Evolutionary conservation across 2,113 vertebrate species (phyloP).

Genomic region (Triplophysa dalaica): DNA sequence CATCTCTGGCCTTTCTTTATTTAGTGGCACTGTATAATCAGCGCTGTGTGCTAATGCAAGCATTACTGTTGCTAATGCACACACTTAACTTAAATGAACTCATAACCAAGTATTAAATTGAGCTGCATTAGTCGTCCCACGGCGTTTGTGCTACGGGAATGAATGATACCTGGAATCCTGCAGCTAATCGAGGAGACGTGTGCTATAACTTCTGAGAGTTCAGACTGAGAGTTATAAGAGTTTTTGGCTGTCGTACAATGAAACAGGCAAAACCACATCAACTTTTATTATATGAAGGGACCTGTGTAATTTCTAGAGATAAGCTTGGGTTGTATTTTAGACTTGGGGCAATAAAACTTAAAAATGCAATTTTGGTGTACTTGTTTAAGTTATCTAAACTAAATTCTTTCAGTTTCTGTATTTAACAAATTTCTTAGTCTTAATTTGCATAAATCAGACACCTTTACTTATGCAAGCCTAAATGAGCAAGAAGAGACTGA

Average conservation of each 20-base stretch:
- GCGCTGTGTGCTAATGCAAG: not conserved
- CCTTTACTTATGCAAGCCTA: too few species aligned
- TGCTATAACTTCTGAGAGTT: not conserved
- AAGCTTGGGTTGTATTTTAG: not conserved
- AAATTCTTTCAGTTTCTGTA: too few species aligned
- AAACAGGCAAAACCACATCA: not conserved
- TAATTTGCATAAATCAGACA: too few species aligned
- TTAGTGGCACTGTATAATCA: not conserved
- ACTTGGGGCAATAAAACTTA: not conserved
- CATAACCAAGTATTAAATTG: not conserved
- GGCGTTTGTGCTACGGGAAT: too few species aligned
- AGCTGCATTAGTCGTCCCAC: not conserved
- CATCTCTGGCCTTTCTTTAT: not conserved
- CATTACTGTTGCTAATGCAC: not conserved
- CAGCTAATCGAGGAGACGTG: not conserved
- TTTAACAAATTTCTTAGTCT: too few species aligned
- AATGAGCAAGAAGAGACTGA: too few species aligned
- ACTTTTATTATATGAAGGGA: not conserved
- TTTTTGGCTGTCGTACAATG: not conserved
- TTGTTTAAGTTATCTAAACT: too few species aligned
- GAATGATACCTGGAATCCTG: not conserved
- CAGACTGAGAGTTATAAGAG: not conserved
- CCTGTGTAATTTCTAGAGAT: not conserved
- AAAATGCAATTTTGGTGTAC: too few species aligned
- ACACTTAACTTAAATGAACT: not conserved